phyloP scores from a whole-genome alignment of 2,888 invertebrate species.

The Eueremaeus valkanovi region DNA sequence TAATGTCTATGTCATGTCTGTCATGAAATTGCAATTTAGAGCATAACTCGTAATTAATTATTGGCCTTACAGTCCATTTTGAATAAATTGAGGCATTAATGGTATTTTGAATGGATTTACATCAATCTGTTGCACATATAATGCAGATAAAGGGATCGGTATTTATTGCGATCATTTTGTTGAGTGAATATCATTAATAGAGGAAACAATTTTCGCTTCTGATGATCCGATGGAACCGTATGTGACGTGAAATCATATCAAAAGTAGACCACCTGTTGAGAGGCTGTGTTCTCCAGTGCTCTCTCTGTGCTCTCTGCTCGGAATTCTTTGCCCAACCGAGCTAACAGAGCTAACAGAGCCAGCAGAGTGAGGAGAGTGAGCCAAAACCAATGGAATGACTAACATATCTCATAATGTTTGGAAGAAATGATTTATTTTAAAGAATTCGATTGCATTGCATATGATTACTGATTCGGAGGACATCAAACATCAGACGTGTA shows the following conservation, averaged over 20 bases:
- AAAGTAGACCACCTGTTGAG: conserved; percentile 18
- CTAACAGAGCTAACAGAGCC: no score
- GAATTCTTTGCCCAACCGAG: not conserved
- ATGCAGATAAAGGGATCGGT: not conserved
- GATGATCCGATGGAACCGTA: not conserved
- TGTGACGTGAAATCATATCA: conserved; percentile 16
- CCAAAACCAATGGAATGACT: not conserved
- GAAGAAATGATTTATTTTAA: conserved; percentile 21
- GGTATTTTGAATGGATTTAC: not conserved
- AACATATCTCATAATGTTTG: conserved; percentile 1
- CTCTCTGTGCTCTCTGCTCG: no score
- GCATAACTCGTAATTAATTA: not conserved
- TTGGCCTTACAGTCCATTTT: not conserved
- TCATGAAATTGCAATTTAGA: conserved; percentile 1
- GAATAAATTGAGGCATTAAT: not conserved
- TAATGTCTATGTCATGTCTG: not conserved
- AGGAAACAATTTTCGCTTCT: not conserved
- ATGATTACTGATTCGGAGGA: not conserved
- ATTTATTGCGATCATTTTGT: not conserved
- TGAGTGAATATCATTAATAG: not conserved
- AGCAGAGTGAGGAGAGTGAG: no score
- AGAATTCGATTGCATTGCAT: conserved; percentile 23
- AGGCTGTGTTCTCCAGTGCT: no score
- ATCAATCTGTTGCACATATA: not conserved
- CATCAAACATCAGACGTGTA: conserved; percentile 24